Evolutionary conservation across 1,140 invertebrate genomes (phyloP), one percentile per base, ranked within the genome.

Genomic region (Wasmannia auropunctata): DNA sequence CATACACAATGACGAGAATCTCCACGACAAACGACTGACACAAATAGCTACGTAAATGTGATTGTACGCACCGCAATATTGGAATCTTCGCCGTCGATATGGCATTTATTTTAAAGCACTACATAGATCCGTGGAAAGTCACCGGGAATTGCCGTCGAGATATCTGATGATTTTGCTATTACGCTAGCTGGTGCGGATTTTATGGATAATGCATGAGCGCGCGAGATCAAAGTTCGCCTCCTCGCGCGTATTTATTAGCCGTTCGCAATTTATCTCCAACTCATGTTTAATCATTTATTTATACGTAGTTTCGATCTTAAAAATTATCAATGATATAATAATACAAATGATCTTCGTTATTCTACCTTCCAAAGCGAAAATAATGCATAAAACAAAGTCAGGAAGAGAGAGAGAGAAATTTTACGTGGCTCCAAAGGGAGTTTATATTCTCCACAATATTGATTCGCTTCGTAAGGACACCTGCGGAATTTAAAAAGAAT

Each of bases 151-250:
- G 86, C 37, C 84, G 67, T 83, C 69, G 87, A 74, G 84, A 86
- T 88, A 77, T 89, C 70, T 76, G 76, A 16, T 54, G 83, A 88
- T 89, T 79, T 56, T 46, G 46, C 56, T n/a, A 80, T 87, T 37
- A 43, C 51, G 49, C 34, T 54, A 63, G 62, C 34, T 31, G 22
- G n/a, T 16, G 54, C 49, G 76, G 67, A 88, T 86, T 89, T 89
- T 76, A 89, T 58, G 69, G 83, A 88, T 77, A 90, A 91, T 91
- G 85, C 85, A 88, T 76, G 69, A 89, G 70, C 58, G n/a, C 65
- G 43, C 25, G 11, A 70, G 22, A 49, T 80, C 63, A 80, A 40
- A 70, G 46, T 70, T 80, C 34, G 46, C 46, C 28, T 40, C 19
- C 46, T 54, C 37, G n/a, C 28, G 31, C 10, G 25, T 80, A 69